These are phyloP conservation scores for Trachelus tabidus DNA, from an alignment of 2,888 invertebrate species.

Conservation along the genomic window DNA sequence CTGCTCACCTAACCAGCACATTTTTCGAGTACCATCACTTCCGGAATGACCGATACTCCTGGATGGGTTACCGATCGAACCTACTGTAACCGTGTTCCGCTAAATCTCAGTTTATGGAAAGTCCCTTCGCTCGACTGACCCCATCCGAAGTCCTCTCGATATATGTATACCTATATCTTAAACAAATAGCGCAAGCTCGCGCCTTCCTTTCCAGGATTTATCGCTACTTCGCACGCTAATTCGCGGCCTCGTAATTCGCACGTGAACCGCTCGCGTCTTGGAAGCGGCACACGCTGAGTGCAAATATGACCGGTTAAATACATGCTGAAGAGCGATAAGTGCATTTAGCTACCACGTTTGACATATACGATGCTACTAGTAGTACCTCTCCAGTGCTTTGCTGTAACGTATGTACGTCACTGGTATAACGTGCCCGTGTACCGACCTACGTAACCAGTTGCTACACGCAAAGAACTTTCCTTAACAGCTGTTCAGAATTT, in stretches of 20 bases:
- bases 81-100: neutral
- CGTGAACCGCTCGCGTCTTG: neutral
- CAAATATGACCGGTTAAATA: conserved; percentile 36
- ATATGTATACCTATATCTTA: neutral
- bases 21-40: neutral
- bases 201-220: neutral
- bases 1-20: neutral
- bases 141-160: neutral
- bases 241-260: neutral
- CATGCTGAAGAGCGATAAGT: conserved; percentile 45
- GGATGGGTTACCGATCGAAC: neutral
- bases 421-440: neutral
- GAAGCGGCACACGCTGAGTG: neutral
- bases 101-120: neutral
- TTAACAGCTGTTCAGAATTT: neutral
- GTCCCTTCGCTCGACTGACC: neutral
- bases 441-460: neutral
- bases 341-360: conserved; percentile 44
- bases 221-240: neutral
- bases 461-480: neutral
- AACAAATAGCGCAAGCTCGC: neutral
- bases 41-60: neutral
- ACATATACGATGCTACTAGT: conserved; percentile 35
- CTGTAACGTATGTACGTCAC: neutral
- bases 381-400: neutral